Conservation (phyloP, 2,888 invertebrate genomes). For the Scaptomyza polygonia region DNA sequence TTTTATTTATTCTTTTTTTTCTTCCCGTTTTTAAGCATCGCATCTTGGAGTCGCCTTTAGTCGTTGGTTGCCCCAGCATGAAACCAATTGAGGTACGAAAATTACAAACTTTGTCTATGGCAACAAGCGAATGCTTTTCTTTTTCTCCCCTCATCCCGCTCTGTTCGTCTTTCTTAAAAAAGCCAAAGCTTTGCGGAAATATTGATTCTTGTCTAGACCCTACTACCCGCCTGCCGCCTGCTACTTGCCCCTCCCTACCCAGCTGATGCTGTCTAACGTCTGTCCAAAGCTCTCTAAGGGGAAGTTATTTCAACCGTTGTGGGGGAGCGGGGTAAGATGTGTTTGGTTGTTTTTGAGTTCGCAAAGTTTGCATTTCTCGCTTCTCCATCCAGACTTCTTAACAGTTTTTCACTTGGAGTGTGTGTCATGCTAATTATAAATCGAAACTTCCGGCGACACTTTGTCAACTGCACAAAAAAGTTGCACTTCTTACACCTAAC, state of each 20-base stretch:
- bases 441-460: conserved; percentile 78
- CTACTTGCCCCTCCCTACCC: not conserved
- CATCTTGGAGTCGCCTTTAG: conserved; percentile 24
- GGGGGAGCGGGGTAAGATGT: not conserved
- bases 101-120: conserved; percentile 67
- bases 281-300: not conserved
- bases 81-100: conserved; percentile 72
- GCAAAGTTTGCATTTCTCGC: conserved; percentile 63
- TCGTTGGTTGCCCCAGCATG: conserved; percentile 25
- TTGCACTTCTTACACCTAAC: conserved; percentile 18
- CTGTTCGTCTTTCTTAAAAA: not conserved
- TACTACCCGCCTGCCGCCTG: not conserved
- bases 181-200: conserved; percentile 65
- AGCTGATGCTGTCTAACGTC: conserved; percentile 12
- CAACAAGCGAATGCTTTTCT: conserved; percentile 1
- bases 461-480: conserved; percentile 70
- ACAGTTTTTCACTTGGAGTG: conserved; percentile 66
- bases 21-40: conserved; percentile 7
- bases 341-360: conserved; percentile 42
- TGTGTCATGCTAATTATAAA: conserved; percentile 80
- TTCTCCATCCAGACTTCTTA: conserved; percentile 50
- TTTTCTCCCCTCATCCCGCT: not conserved
- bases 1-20: not conserved
- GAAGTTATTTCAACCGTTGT: not conserved
- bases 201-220: conserved; percentile 65